Conservation (phyloP, 2,888 invertebrate genomes). For the Lysandra coridon region DNA sequence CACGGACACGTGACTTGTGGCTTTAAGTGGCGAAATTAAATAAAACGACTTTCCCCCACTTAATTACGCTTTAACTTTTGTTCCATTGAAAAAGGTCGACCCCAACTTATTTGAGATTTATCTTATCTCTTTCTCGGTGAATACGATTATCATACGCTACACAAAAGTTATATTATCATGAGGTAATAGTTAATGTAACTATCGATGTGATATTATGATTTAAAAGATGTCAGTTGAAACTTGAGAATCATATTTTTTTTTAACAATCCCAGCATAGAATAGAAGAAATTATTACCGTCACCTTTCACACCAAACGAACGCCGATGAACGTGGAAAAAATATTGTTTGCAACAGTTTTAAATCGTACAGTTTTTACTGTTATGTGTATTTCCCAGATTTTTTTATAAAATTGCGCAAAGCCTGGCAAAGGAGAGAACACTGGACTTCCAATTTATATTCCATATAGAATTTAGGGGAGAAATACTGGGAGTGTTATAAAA, state of each 20-base stretch:
- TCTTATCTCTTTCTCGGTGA: not conserved
- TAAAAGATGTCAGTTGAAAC: too few relatives aligned
- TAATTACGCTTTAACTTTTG: constrained; percentile 27
- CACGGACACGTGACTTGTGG: constrained; percentile 41
- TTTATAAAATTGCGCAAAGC: not conserved
- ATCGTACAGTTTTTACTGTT: not conserved
- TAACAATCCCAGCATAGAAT: too few relatives aligned
- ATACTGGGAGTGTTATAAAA: constrained; percentile 10
- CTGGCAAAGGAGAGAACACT: constrained; percentile 3
- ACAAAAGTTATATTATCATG: not conserved
- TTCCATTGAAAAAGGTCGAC: constrained; percentile 20
- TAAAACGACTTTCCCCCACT: constrained; percentile 27
- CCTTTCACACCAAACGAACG: not conserved
- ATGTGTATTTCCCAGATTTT: not conserved
- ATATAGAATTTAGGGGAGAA: constrained; percentile 7
- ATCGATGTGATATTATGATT: too few relatives aligned
- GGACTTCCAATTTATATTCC: constrained; percentile 9
- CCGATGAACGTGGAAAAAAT: not conserved
- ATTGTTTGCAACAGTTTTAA: not conserved
- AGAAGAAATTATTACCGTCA: too few relatives aligned
- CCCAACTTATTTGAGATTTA: not conserved
- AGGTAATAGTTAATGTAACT: not conserved
- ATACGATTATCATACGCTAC: not conserved
- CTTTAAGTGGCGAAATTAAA: constrained; percentile 28
- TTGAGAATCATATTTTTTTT: too few relatives aligned